These are phyloP conservation scores for Yponomeuta malinellus DNA, from an alignment of 2,888 invertebrate genomes.

Conservation along the genomic window DNA sequence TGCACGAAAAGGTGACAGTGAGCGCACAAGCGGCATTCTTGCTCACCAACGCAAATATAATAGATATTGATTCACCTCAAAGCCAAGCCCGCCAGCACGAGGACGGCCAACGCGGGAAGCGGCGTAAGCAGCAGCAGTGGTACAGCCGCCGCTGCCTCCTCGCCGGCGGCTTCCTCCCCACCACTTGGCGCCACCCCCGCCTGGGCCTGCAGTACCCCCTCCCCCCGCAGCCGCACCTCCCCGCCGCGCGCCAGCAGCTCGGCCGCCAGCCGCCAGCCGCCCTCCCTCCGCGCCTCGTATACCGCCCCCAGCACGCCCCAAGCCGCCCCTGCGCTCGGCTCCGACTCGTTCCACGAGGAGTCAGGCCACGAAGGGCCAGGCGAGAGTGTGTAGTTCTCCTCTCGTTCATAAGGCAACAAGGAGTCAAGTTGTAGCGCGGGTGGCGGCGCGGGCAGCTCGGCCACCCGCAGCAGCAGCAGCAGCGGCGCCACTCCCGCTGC, in stretches of 20 bases:
- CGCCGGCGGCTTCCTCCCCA: no score
- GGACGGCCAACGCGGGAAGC: conserved; percentile 29
- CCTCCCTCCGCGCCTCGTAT: not conserved
- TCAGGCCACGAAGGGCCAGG: not conserved
- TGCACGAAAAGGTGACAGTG: not conserved
- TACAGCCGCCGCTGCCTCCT: conserved; percentile 17
- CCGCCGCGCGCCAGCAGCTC: conserved; percentile 17
- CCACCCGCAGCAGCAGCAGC: no score
- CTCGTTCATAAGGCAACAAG: not conserved
- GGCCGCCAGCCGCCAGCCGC: conserved; percentile 8
- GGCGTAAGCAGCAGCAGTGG: conserved; percentile 26
- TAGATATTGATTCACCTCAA: conserved; percentile 21
- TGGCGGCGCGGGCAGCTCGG: no score
- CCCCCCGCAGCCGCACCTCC: conserved; percentile 19
- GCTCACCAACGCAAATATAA: not conserved
- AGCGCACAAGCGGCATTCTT: not conserved
- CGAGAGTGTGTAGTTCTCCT: not conserved
- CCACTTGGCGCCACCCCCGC: conserved; percentile 15
- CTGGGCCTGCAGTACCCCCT: conserved; percentile 15
- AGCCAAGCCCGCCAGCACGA: conserved; percentile 33
- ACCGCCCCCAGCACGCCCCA: not conserved
- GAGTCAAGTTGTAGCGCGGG: not conserved
- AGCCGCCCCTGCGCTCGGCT: not conserved
- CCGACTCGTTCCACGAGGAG: not conserved
- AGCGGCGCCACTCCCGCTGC: no score